Evolutionary conservation across 2,888 invertebrate genomes (phyloP).

Genomic region (Invenusta paracnida): DNA sequence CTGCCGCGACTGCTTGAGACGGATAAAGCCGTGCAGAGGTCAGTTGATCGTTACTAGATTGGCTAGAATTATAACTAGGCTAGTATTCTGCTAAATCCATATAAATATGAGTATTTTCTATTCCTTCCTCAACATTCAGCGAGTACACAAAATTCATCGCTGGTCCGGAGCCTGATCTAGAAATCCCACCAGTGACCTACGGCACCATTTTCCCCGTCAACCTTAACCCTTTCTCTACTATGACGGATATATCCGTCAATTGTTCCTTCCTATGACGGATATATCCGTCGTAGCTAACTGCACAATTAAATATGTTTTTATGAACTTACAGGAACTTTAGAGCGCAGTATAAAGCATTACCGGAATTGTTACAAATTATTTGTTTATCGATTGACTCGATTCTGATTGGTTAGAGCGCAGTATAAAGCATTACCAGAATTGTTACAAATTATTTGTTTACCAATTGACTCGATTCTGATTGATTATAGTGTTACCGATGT

Average conservation of each 20-base stretch:
- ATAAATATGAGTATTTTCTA: too few species aligned
- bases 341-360: background rate
- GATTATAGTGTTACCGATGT: background rate
- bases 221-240: too few species aligned
- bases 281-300: too few species aligned
- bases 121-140: too few species aligned
- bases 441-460: background rate
- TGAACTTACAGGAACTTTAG: background rate
- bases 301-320: background rate
- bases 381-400: background rate
- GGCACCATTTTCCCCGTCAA: background rate
- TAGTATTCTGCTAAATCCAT: too few species aligned
- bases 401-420: background rate
- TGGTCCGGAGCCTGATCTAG: background rate
- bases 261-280: background rate
- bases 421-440: background rate
- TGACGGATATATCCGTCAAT: too few species aligned
- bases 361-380: background rate
- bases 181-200: background rate
- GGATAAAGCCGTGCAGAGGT: conserved; percentile 30
- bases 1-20: conserved; percentile 11
- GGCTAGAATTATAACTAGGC: background rate
- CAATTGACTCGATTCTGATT: background rate
- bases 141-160: conserved; percentile 15
- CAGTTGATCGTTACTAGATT: background rate